These are phyloP conservation scores for Timema podura DNA, from an alignment of 2,888 invertebrate species.

Conservation along the genomic window DNA sequence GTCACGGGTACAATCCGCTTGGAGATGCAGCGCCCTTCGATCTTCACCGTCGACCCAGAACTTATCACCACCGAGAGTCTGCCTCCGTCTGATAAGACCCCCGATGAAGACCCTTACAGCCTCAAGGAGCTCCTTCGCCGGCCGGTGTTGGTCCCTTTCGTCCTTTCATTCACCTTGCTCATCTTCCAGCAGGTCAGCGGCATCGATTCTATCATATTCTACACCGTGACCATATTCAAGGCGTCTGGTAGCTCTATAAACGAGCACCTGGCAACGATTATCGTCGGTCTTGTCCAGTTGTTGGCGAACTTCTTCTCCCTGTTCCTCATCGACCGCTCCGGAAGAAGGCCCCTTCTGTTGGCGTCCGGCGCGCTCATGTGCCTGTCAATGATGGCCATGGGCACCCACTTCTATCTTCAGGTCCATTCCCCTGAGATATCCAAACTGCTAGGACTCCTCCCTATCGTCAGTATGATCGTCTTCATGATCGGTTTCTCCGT, in stretches of 20 bases:
- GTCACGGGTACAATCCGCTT: not conserved
- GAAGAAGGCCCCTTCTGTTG: constrained; percentile 56
- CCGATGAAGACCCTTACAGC: not conserved
- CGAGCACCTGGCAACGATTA: constrained; percentile 53
- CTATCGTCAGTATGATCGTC: constrained; percentile 53
- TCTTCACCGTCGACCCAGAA: constrained; percentile 35
- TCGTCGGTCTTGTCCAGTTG: constrained; percentile 55
- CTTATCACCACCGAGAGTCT: constrained; percentile 34
- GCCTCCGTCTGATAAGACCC: constrained; percentile 14
- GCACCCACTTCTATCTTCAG: constrained; percentile 52
- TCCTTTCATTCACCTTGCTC: constrained; percentile 50
- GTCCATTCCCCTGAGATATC: constrained; percentile 31
- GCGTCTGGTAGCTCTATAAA: constrained; percentile 52
- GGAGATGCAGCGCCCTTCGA: constrained; percentile 12
- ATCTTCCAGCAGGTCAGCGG: constrained; percentile 58
- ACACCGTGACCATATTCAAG: constrained; percentile 55
- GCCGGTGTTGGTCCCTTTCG: constrained; percentile 45
- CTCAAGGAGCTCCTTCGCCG: constrained; percentile 32
- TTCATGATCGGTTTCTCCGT: constrained; percentile 59
- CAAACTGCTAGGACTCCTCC: constrained; percentile 43
- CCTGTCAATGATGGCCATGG: constrained; percentile 52
- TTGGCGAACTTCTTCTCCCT: constrained; percentile 51
- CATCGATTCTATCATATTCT: constrained; percentile 56
- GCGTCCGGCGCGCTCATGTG: constrained; percentile 55
- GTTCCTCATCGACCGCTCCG: constrained; percentile 56